phyloP scores from a whole-genome alignment of 64 coral and sea anemone genomes.

The Stylophora pistillata region DNA sequence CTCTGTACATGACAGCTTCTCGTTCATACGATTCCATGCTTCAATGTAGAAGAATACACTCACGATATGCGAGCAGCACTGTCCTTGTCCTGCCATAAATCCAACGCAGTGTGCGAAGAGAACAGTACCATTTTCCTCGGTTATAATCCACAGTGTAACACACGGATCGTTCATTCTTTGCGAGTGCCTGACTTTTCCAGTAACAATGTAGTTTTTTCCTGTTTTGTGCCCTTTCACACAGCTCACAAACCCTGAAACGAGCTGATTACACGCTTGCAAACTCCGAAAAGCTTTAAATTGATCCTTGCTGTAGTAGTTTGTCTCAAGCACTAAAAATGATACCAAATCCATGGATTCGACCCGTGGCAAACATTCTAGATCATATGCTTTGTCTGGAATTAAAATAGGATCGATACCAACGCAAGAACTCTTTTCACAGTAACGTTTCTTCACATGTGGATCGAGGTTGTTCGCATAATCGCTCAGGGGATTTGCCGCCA shows the following conservation, averaged over 20 bases:
- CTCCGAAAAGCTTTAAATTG: background rate
- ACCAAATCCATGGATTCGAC: conserved; percentile 45
- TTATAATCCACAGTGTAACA: conserved; percentile 38
- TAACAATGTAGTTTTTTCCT: conserved; percentile 15
- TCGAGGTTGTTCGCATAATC: conserved; percentile 43
- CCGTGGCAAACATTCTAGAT: conserved; percentile 54
- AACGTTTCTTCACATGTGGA: conserved; percentile 42
- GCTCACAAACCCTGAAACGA: conserved; percentile 27
- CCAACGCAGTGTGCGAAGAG: conserved; percentile 12
- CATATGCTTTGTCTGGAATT: conserved; percentile 3
- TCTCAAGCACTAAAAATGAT: conserved; percentile 17
- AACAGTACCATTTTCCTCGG: conserved; percentile 27
- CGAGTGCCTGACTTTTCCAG: conserved; percentile 1
- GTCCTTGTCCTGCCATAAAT: conserved; percentile 6
- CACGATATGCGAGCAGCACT: background rate
- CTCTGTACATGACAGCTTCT: too few relatives aligned
- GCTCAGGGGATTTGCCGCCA: background rate
- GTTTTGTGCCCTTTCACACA: conserved; percentile 2
- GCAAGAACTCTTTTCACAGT: conserved; percentile 62
- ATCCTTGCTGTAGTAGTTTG: conserved; percentile 17
- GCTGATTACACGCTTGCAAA: background rate
- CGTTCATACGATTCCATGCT: too few relatives aligned
- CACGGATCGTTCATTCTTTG: conserved; percentile 41
- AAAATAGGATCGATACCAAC: conserved; percentile 50
- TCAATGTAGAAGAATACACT: too few relatives aligned